phyloP scores from a whole-genome alignment of 2,888 invertebrate genomes.

The Baccha elongata region DNA sequence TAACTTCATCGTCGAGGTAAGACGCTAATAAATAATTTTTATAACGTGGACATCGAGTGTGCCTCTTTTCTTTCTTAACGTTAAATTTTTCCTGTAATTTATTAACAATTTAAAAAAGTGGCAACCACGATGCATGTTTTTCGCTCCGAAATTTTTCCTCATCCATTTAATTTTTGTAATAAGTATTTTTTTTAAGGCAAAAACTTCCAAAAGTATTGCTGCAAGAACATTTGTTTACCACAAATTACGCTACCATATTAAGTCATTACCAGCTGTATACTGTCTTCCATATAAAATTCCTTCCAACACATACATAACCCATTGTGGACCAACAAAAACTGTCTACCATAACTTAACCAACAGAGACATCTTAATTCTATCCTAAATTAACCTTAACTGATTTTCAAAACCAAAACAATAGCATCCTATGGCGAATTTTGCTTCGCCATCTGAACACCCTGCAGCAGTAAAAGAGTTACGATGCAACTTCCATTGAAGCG shows the following conservation, averaged over 20 bases:
- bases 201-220: too few relatives aligned
- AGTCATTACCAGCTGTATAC: slow-evolving; percentile 63
- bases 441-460: slow-evolving; percentile 53
- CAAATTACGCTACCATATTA: slow-evolving; percentile 52
- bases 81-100: too few relatives aligned
- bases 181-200: too few relatives aligned
- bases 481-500: slow-evolving; percentile 36
- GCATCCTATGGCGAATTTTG: slow-evolving; percentile 52
- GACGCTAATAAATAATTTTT: too few relatives aligned
- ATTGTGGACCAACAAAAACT: slow-evolving; percentile 16
- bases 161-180: too few relatives aligned
- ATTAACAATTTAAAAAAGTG: too few relatives aligned
- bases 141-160: too few relatives aligned
- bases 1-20: too few relatives aligned
- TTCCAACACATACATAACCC: slow-evolving; percentile 3
- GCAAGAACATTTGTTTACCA: neutral
- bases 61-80: too few relatives aligned
- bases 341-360: slow-evolving; percentile 52
- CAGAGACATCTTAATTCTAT: slow-evolving; percentile 68
- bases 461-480: slow-evolving; percentile 39
- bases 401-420: slow-evolving; percentile 51
- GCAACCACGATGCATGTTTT: too few relatives aligned
- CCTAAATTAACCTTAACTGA: slow-evolving; percentile 67
- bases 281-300: slow-evolving; percentile 58
- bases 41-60: too few relatives aligned